A percentile compares a stretch with the other conserved stretches of the same genome.
Evolutionary conservation across 1,140 invertebrate species (phyloP).

Genomic region (Aphelenchoides besseyi): DNA sequence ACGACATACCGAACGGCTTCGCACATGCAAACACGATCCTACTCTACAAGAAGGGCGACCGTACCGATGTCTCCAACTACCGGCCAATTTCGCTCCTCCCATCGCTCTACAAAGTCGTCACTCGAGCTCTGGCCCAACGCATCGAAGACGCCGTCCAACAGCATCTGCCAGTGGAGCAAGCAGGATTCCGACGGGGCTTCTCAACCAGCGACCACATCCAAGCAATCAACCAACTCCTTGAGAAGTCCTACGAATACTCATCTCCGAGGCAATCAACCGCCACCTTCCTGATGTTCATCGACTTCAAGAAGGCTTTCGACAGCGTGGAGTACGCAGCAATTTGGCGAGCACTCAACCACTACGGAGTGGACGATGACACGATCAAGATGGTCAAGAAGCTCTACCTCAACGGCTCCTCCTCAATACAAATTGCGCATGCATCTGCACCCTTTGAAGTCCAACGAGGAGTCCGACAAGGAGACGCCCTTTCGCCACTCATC

Average conservation of each 20-base stretch:
- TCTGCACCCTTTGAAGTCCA: background rate
- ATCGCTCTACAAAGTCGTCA: constrained; percentile 29
- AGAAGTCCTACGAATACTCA: constrained; percentile 52
- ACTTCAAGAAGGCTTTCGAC: constrained; percentile 57
- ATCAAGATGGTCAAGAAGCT: constrained; percentile 22
- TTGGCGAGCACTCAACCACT: constrained; percentile 22
- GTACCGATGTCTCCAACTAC: constrained; percentile 20
- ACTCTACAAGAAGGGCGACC: constrained; percentile 29
- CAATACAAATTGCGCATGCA: background rate
- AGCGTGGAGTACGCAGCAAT: constrained; percentile 37
- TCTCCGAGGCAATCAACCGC: constrained; percentile 43
- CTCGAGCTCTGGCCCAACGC: constrained; percentile 21
- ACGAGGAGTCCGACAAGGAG: constrained; percentile 66
- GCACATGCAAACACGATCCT: constrained; percentile 26
- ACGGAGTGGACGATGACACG: constrained; percentile 14
- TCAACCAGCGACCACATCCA: constrained; percentile 40
- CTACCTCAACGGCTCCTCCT: constrained; percentile 5
- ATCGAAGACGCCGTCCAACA: constrained; percentile 20
- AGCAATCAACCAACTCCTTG: constrained; percentile 29
- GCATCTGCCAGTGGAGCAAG: constrained; percentile 28
- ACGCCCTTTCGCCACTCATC: constrained; percentile 65
- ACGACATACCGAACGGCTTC: constrained; percentile 14
- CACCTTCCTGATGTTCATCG: constrained; percentile 49
- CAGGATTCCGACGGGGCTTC: constrained; percentile 29
- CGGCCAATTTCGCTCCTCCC: constrained; percentile 39